Evolutionary conservation across 1,140 invertebrate species (phyloP).

Genomic region (Notospermus geniculatus): DNA sequence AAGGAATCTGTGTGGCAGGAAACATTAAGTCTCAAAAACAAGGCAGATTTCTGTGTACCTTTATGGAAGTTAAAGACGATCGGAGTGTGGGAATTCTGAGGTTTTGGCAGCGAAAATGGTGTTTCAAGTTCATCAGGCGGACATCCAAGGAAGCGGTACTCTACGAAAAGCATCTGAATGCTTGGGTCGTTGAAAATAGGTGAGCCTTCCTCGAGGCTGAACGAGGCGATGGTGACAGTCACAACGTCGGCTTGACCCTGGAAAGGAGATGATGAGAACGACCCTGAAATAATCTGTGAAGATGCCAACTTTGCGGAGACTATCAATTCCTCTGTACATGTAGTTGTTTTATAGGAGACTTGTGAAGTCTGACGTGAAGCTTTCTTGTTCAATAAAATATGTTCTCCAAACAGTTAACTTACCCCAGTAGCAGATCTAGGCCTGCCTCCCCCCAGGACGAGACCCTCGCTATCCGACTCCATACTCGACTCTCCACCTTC

Average conservation of each 20-base stretch:
- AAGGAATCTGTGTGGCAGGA: too few relatives aligned
- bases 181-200: constrained; percentile 40
- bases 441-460: constrained; percentile 30
- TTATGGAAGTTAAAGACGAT: constrained; percentile 56
- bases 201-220: constrained; percentile 43
- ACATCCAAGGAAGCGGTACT: constrained; percentile 55
- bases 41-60: too few relatives aligned
- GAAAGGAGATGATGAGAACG: constrained; percentile 4
- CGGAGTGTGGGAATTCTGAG: constrained; percentile 37
- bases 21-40: too few relatives aligned
- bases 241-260: constrained; percentile 27
- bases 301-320: too few relatives aligned
- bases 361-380: too few relatives aligned
- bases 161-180: constrained; percentile 55
- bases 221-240: constrained; percentile 43
- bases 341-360: too few relatives aligned
- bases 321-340: too few relatives aligned
- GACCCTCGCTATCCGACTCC: constrained; percentile 47
- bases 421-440: neutral
- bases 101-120: constrained; percentile 56
- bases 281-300: too few relatives aligned
- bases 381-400: too few relatives aligned
- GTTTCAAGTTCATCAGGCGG: constrained; percentile 56
- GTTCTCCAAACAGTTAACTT: neutral
- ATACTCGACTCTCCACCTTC: constrained; percentile 20